A percentile compares a stretch with the other conserved stretches of the same genome.
These are phyloP conservation scores for Penaeus japonicus DNA, from an alignment of 1,140 invertebrate genomes.

Conservation along the genomic window DNA sequence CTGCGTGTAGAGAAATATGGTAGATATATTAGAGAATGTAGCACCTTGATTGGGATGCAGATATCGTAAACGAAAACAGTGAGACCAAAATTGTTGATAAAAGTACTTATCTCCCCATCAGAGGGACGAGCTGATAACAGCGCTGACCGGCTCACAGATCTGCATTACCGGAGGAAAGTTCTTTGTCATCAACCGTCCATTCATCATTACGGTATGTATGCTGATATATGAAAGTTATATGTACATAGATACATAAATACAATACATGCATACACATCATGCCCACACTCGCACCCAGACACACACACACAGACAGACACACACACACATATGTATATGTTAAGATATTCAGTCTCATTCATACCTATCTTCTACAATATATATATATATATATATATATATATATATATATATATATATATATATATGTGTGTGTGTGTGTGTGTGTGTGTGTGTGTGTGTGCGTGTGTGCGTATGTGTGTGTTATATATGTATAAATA, in stretches of 20 bases:
- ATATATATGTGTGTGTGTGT: not conserved
- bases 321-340: not conserved
- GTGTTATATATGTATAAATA: not conserved
- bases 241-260: not conserved
- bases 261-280: not conserved
- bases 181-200: slow-evolving; percentile 25
- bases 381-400: not conserved
- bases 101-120: not conserved
- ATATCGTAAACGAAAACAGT: too few relatives aligned
- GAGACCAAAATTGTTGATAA: too few relatives aligned
- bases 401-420: not conserved
- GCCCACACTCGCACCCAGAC: too few relatives aligned
- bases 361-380: not conserved
- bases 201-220: slow-evolving; percentile 13
- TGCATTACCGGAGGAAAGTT: slow-evolving; percentile 19
- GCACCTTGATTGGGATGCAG: too few relatives aligned
- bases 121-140: not conserved
- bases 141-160: not conserved
- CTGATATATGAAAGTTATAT: not conserved
- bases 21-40: too few relatives aligned
- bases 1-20: too few relatives aligned
- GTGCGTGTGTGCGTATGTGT: not conserved
- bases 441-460: not conserved
- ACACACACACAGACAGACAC: not conserved
- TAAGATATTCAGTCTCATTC: not conserved